These are phyloP conservation scores for Nicator chloris DNA, from an alignment of 2,113 vertebrate genomes.

Conservation along the genomic window DNA sequence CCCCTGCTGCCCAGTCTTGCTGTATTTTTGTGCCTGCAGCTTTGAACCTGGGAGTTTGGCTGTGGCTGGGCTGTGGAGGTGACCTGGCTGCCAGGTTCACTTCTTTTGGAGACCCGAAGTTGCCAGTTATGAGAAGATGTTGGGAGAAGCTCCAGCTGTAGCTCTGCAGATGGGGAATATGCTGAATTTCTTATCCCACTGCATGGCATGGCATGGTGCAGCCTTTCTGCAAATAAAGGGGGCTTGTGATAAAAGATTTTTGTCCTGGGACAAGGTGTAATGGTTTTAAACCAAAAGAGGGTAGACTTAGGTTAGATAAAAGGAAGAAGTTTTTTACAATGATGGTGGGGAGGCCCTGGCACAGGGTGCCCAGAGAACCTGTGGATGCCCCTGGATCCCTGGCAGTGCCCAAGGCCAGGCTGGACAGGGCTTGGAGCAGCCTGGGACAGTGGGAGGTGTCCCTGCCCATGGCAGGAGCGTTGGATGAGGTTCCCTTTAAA, in stretches of 20 bases:
- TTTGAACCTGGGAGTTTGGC: not conserved
- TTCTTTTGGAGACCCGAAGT: not conserved
- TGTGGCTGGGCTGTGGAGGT: not conserved
- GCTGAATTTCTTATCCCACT: not conserved
- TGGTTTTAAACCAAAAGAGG: not conserved
- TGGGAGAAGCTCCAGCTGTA: not conserved
- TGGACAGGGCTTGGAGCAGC: rapidly evolving
- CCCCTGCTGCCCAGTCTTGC: not conserved
- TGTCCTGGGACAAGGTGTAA: not conserved
- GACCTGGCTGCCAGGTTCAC: not conserved
- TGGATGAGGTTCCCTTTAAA: not conserved
- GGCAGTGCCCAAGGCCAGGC: rapidly evolving
- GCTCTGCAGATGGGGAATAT: not conserved
- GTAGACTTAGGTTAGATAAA: not conserved
- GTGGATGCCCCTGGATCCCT: not conserved
- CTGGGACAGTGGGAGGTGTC: not conserved
- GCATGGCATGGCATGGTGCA: not conserved
- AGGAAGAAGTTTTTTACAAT: not conserved
- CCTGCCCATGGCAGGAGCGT: not conserved
- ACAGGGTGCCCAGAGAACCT: not conserved
- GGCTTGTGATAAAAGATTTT: no score
- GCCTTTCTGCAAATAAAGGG: not conserved
- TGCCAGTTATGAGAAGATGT: not conserved
- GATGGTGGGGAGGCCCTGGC: not conserved
- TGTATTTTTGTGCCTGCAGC: not conserved